Evolutionary conservation across 1,140 invertebrate species (phyloP).

Genomic region (Hylyphantes graminicola): DNA sequence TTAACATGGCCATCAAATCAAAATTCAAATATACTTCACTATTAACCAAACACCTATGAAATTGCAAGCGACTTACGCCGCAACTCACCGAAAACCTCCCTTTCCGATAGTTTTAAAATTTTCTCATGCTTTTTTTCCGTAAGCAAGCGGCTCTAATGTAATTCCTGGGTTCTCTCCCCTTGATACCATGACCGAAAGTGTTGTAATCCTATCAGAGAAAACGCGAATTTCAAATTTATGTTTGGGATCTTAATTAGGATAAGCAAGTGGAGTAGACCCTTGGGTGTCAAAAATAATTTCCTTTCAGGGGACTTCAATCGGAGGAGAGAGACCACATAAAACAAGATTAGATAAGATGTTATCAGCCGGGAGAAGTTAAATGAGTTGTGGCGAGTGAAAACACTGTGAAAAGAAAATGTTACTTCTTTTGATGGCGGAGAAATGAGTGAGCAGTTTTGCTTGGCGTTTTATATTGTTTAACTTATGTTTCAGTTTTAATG

Average conservation of each 20-base stretch:
- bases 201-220: slow-evolving; percentile 26
- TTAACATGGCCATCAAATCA: too few relatives aligned
- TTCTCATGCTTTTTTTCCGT: not conserved
- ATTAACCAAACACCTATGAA: too few relatives aligned
- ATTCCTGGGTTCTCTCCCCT: too few relatives aligned
- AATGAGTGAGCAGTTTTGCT: too few relatives aligned
- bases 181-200: too few relatives aligned
- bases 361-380: not conserved
- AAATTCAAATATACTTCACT: too few relatives aligned
- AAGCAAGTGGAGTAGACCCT: slow-evolving; percentile 14
- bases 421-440: too few relatives aligned
- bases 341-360: slow-evolving; percentile 15
- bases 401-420: not conserved
- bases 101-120: not conserved
- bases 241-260: slow-evolving; percentile 41
- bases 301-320: not conserved
- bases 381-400: slow-evolving; percentile 8
- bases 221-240: slow-evolving; percentile 51
- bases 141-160: not conserved
- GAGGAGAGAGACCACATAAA: not conserved
- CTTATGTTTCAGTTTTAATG: too few relatives aligned
- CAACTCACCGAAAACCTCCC: not conserved
- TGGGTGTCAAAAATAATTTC: slow-evolving; percentile 39
- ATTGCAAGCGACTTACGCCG: too few relatives aligned
- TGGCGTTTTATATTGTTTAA: too few relatives aligned